phyloP scores from a whole-genome alignment of 1,140 invertebrate genomes.

The Scaptodrosophila lebanonensis region DNA sequence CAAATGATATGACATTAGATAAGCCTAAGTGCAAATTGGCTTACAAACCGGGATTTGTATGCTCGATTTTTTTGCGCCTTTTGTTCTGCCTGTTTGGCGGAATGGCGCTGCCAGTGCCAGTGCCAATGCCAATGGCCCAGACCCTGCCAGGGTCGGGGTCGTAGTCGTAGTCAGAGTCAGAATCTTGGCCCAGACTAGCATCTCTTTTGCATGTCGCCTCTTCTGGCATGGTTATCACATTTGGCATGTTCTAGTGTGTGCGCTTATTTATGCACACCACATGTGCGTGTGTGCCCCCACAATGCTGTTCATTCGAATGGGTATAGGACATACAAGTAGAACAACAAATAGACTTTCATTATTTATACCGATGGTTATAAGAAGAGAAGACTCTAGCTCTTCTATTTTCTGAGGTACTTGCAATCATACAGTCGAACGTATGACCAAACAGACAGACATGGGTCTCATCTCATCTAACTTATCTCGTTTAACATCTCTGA shows the following conservation, averaged over 20 bases:
- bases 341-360: too few relatives aligned
- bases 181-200: slow-evolving; percentile 20
- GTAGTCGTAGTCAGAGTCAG: neutral
- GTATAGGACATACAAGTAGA: too few relatives aligned
- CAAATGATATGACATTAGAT: slow-evolving; percentile 77
- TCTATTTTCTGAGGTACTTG: too few relatives aligned
- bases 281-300: neutral
- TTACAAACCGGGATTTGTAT: slow-evolving; percentile 77
- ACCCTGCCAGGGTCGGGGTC: too few relatives aligned
- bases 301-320: too few relatives aligned
- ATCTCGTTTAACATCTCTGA: too few relatives aligned
- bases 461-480: too few relatives aligned
- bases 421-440: too few relatives aligned
- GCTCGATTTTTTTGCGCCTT: slow-evolving; percentile 20
- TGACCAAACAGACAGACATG: too few relatives aligned
- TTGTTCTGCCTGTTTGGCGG: slow-evolving; percentile 5
- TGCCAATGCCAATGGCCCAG: too few relatives aligned
- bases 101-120: slow-evolving; percentile 1
- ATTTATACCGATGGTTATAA: too few relatives aligned
- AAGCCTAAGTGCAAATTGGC: slow-evolving; percentile 77
- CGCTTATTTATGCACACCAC: neutral
- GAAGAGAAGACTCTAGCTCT: too few relatives aligned
- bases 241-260: slow-evolving; percentile 1
- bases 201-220: slow-evolving; percentile 39
- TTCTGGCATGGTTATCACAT: slow-evolving; percentile 37